These are phyloP conservation scores for Tor tambroides DNA, from an alignment of 2,113 vertebrate species.

Conservation along the genomic window DNA sequence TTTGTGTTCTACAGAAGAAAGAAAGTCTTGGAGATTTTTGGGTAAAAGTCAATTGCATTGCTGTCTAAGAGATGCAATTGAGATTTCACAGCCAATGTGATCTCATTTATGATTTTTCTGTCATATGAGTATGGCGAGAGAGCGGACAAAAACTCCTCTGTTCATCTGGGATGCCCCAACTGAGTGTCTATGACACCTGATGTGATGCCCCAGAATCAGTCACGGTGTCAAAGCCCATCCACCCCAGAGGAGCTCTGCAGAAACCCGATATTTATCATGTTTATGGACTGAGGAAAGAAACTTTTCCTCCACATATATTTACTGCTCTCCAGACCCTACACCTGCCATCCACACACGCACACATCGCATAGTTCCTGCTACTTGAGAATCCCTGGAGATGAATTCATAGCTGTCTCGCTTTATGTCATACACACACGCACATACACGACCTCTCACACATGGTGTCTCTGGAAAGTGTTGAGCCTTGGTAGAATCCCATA, in stretches of 20 bases:
- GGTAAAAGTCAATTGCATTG: not conserved
- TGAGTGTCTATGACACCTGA: slow-evolving; percentile 32
- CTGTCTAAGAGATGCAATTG: not conserved
- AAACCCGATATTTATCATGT: slow-evolving; percentile 65
- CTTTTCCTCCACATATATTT: slow-evolving; percentile 32
- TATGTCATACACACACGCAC: slow-evolving; percentile 19
- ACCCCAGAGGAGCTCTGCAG: slow-evolving; percentile 51
- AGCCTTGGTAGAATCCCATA: slow-evolving; percentile 25
- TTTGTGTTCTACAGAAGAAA: slow-evolving; percentile 9
- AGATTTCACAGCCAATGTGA: not conserved
- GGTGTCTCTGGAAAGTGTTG: slow-evolving; percentile 37
- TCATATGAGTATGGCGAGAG: not conserved
- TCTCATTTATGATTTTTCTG: slow-evolving; percentile 18
- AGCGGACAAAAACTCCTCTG: not conserved
- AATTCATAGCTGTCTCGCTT: slow-evolving; percentile 37
- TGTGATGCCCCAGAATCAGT: slow-evolving; percentile 36
- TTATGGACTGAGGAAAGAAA: slow-evolving; percentile 41
- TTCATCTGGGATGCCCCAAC: not conserved
- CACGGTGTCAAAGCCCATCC: slow-evolving; percentile 1
- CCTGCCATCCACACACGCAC: slow-evolving; percentile 35
- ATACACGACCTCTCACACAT: slow-evolving; percentile 6
- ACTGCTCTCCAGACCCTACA: slow-evolving; percentile 43
- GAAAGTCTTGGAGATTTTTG: not conserved
- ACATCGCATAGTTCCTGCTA: slow-evolving; percentile 39
- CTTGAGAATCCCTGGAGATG: slow-evolving; percentile 28